These are phyloP conservation scores for Ammodramus savannarum DNA, from an alignment of 2,113 vertebrate species.

Conservation along the genomic window DNA sequence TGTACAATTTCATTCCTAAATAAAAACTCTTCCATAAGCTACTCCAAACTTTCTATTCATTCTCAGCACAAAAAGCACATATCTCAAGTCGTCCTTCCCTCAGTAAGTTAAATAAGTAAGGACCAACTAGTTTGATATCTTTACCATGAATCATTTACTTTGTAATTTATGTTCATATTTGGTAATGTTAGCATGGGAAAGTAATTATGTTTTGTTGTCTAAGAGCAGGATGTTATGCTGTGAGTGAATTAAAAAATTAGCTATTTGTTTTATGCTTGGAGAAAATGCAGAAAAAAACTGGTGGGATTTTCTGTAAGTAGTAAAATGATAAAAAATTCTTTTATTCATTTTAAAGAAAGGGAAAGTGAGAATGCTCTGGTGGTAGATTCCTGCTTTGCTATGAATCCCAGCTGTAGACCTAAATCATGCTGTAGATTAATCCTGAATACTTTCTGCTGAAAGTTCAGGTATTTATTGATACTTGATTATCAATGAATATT, in stretches of 20 bases:
- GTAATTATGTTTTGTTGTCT: not conserved
- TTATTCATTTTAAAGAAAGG: not conserved
- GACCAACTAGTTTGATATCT: not conserved
- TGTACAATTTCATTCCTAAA: not conserved
- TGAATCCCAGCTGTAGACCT: not conserved
- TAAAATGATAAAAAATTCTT: not conserved
- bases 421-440: not conserved
- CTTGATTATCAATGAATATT: not conserved
- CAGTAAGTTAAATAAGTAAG: not conserved
- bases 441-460: not conserved
- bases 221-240: not conserved
- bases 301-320: accelerated
- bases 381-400: not conserved
- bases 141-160: not conserved
- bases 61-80: not conserved
- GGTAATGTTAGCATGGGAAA: not conserved
- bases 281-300: not conserved
- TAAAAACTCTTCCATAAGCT: not conserved
- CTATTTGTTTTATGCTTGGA: not conserved
- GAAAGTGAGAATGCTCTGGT: not conserved
- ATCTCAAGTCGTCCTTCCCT: not conserved
- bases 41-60: not conserved
- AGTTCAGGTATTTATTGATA: not conserved
- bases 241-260: not conserved
- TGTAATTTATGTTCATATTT: not conserved